A percentile compares a stretch with the other conserved stretches of the same genome.
phyloP scores from a whole-genome alignment of 2,113 vertebrate genomes.

The Mustela lutreola region DNA sequence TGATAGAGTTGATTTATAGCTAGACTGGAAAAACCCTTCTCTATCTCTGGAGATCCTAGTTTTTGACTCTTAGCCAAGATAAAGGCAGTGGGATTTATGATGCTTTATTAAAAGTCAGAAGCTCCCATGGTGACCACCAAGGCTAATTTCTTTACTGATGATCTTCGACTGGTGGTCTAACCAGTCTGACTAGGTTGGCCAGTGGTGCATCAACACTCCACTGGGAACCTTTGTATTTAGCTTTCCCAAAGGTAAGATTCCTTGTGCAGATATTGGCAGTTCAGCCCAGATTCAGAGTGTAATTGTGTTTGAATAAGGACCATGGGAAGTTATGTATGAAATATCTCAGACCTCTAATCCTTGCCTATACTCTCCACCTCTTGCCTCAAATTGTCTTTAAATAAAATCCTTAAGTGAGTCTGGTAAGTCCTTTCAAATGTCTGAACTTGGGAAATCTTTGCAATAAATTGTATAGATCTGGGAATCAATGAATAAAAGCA shows the following conservation, averaged over 20 bases:
- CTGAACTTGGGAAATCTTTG: slow-evolving; percentile 13
- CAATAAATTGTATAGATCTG: neutral
- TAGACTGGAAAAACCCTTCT: neutral
- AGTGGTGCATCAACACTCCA: neutral
- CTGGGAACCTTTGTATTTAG: neutral
- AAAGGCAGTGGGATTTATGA: neutral
- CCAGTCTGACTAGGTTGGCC: neutral
- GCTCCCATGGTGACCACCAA: neutral
- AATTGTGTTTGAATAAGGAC: neutral
- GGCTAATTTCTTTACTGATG: neutral
- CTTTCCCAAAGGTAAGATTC: neutral
- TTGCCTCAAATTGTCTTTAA: slow-evolving; percentile 24
- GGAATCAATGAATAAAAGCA: neutral
- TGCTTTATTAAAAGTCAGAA: neutral
- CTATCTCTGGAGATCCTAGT: neutral
- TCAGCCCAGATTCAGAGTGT: neutral
- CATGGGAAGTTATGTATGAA: neutral
- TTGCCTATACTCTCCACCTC: neutral
- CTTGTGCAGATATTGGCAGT: neutral
- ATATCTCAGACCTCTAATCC: neutral
- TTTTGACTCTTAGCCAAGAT: neutral
- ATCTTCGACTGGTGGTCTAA: neutral
- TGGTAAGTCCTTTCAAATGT: neutral
- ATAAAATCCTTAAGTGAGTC: slow-evolving; percentile 16
- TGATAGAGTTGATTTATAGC: neutral